Conservation (phyloP, 1,140 invertebrate species). For the Bradynema listronoti region DNA sequence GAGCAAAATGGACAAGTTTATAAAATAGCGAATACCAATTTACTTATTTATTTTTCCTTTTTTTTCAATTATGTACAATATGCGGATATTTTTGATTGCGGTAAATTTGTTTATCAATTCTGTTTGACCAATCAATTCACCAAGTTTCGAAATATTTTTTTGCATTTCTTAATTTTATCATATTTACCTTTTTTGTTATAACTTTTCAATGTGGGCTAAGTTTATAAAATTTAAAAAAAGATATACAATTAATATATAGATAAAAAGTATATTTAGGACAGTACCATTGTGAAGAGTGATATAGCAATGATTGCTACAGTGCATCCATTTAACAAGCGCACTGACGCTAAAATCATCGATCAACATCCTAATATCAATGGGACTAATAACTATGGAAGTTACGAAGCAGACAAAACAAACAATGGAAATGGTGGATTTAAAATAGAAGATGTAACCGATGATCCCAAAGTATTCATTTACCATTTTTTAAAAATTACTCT, state of each 20-base stretch:
- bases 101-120: neutral
- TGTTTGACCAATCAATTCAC: neutral
- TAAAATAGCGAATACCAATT: too few relatives aligned
- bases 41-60: too few relatives aligned
- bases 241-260: neutral
- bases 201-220: neutral
- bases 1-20: too few relatives aligned
- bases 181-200: neutral
- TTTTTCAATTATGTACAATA: too few relatives aligned
- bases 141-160: neutral
- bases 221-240: neutral
- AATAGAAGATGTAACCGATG: conserved; percentile 55
- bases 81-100: too few relatives aligned
- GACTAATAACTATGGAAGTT: neutral
- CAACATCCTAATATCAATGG: conserved; percentile 10
- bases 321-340: conserved; percentile 33
- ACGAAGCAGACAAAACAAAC: too few relatives aligned
- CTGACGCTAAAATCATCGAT: conserved; percentile 2
- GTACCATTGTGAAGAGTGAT: conserved; percentile 3
- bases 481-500: conserved; percentile 6
- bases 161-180: neutral
- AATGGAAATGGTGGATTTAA: too few relatives aligned
- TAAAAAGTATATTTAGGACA: neutral
- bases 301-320: conserved; percentile 52
- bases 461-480: conserved; percentile 44